Percentiles rank a stretch among this genome's conserved stretches.
Evolutionary conservation across 2,888 invertebrate genomes (phyloP).

Genomic region (Drymonia ruficornis): DNA sequence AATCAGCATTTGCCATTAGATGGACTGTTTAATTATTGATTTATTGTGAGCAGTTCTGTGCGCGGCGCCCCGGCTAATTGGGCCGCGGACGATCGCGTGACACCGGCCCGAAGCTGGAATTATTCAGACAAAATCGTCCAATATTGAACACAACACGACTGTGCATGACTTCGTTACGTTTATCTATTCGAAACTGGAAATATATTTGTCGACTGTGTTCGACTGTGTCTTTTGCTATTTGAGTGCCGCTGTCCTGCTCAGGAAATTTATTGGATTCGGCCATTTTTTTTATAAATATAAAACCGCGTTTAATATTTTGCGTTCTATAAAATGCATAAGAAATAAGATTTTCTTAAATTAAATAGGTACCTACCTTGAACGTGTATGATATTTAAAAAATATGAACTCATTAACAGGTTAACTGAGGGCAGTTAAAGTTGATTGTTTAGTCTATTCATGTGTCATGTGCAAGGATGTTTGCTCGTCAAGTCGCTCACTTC

Average conservation of each 20-base stretch:
- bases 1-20: slow-evolving; percentile 81
- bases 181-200: slow-evolving; percentile 43
- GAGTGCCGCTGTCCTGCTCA: slow-evolving; percentile 4
- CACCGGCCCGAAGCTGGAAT: slow-evolving; percentile 63
- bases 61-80: slow-evolving; percentile 78
- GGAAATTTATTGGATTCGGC: background rate
- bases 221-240: slow-evolving; percentile 25
- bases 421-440: slow-evolving; percentile 6
- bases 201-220: slow-evolving; percentile 28
- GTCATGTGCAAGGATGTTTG: slow-evolving; percentile 49
- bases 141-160: slow-evolving; percentile 66
- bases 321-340: too few relatives aligned
- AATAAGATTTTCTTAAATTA: too few relatives aligned
- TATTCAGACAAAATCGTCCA: slow-evolving; percentile 77
- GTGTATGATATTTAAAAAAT: background rate
- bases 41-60: slow-evolving; percentile 68
- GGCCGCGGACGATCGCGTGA: slow-evolving; percentile 77
- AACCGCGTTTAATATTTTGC: too few relatives aligned
- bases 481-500: slow-evolving; percentile 53
- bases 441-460: slow-evolving; percentile 6
- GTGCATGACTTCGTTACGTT: slow-evolving; percentile 69
- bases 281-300: too few relatives aligned
- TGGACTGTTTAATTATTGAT: slow-evolving; percentile 84
- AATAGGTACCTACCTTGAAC: background rate
- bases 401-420: slow-evolving; percentile 8